Evolutionary conservation across 2,113 vertebrate species (phyloP).

Genomic region (Psophia crepitans): DNA sequence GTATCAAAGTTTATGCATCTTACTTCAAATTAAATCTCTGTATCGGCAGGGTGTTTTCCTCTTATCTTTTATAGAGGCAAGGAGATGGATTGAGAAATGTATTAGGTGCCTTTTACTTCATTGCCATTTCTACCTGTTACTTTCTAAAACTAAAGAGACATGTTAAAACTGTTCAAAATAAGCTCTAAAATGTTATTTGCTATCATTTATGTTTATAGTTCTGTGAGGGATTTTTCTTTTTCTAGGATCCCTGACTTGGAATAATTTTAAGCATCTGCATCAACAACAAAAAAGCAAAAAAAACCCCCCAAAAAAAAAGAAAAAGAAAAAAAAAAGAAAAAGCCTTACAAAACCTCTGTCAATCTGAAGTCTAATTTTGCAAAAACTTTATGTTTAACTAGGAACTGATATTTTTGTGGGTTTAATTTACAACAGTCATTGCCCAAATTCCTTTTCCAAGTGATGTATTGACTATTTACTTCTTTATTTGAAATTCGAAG

Average conservation of each 20-base stretch:
- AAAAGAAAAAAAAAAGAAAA: too few species aligned
- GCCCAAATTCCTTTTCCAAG: neutral
- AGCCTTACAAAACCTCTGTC: neutral
- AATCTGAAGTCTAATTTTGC: neutral
- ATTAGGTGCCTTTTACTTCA: neutral
- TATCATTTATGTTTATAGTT: neutral
- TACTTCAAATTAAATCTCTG: slow-evolving; percentile 44
- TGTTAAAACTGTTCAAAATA: neutral
- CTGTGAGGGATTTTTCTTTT: neutral
- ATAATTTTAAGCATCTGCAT: neutral
- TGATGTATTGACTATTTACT: neutral
- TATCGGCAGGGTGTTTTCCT: slow-evolving; percentile 20
- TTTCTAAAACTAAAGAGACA: neutral
- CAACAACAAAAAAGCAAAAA: neutral
- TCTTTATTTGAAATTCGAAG: neutral
- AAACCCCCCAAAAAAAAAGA: too few species aligned
- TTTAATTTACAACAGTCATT: neutral
- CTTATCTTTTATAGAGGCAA: slow-evolving; percentile 21
- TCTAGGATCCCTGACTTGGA: neutral
- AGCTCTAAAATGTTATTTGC: neutral
- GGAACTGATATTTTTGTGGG: neutral
- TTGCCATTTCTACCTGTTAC: neutral
- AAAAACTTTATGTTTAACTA: neutral
- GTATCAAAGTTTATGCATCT: slow-evolving; percentile 42
- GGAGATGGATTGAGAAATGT: slow-evolving; percentile 13